Evolutionary conservation across 2,797 vertebrate genomes (phyloP), one percentile per base, ranked within the genome.

Genomic region (Valencia hispanica): DNA sequence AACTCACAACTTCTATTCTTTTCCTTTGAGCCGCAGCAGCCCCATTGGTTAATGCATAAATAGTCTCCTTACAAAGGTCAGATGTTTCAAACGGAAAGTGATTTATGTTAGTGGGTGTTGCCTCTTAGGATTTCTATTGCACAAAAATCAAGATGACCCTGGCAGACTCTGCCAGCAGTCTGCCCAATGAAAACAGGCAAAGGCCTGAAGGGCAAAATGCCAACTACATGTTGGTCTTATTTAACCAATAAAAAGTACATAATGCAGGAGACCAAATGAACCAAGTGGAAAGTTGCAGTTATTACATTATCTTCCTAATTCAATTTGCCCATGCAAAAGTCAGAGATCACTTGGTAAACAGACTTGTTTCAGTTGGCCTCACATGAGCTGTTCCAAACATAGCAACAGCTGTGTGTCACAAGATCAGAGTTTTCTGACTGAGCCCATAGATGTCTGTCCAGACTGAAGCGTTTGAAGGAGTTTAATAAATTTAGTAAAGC

Each of bases 331-430:
- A 43, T 77, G 69, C n/a, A 39, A 48, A 81, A 83, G 74, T 84
- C 71, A 75, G 70, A 69, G 69, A 55, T 78, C 39, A 61, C 74
- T 88, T 83, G 89, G 75, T 87, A 73, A 82, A 74, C 48, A 63
- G 66, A 50, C 70, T 74, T 84, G 78, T 75, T 73, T 76, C 82
- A 75, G 79, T 76, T 83, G 53, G 43, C 77, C 79, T 93, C 87
- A 92, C 87, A 89, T 88, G 89, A 85, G 79, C 78, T 53, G 7
- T 43, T 81, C 81, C 75, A 72, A 80, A 91, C 86, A 91, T 78
- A 89, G 84, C 59, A 75, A 41, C 73, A 45, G 84, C 70, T 86
- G 74, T 82, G 79, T 69, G 73, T 83, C 80, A 88, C 80, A 59
- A 85, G 86, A 82, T 74, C 34, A 63, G 25, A 45, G 59, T 59